These are phyloP conservation scores for Neolamprologus hecqui DNA, from an alignment of 2,113 vertebrate genomes.

Conservation along the genomic window DNA sequence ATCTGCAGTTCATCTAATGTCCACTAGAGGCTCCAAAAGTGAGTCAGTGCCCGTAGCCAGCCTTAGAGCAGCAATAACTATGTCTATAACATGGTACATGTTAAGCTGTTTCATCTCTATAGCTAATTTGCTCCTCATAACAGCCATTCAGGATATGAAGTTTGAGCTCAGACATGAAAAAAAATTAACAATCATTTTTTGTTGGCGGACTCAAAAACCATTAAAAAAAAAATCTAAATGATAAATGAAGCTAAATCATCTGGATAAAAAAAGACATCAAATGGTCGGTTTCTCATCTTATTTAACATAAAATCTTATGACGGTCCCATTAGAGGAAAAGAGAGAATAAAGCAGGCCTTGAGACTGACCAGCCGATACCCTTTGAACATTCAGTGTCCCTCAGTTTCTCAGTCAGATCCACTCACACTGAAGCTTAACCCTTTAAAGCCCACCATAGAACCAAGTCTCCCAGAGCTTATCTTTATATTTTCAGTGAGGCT, in stretches of 20 bases:
- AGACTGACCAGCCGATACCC: not conserved
- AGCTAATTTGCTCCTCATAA: not conserved
- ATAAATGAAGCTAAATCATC: not conserved
- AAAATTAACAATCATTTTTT: not conserved
- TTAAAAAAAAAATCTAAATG: not conserved
- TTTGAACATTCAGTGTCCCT: not conserved
- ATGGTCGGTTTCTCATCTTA: not conserved
- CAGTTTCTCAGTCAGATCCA: not conserved
- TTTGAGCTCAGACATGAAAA: not conserved
- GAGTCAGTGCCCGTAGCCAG: fast-evolving
- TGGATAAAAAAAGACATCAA: not conserved
- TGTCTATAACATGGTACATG: not conserved
- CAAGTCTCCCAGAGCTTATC: not conserved
- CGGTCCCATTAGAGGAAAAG: not conserved
- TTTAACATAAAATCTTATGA: not conserved
- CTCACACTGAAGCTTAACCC: not conserved
- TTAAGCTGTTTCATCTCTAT: not conserved
- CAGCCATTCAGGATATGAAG: not conserved
- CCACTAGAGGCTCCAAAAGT: not conserved
- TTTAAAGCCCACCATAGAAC: not conserved
- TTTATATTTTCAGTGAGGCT: not conserved
- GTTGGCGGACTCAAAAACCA: not conserved
- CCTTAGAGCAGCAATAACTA: not conserved
- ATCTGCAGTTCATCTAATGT: not conserved
- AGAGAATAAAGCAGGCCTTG: not conserved